phyloP scores from a whole-genome alignment of 2,113 vertebrate genomes.

The Lepisosteus oculatus region DNA sequence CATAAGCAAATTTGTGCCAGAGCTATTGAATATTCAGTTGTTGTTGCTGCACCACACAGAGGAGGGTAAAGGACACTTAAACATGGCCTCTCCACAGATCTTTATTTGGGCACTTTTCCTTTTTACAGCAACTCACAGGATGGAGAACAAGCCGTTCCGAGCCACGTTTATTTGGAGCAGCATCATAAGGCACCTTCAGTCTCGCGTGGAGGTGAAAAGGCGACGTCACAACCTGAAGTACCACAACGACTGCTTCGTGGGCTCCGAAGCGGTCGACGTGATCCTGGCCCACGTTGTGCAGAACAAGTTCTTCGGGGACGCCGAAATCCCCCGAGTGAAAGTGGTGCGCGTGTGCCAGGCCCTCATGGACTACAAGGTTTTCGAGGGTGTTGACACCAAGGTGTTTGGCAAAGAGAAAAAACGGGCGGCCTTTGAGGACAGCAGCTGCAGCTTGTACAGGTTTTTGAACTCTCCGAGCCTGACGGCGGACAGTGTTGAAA shows the following conservation, averaged over 20 bases:
- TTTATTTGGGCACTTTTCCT: not conserved
- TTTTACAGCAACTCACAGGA: slow-evolving; percentile 64
- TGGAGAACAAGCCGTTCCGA: slow-evolving; percentile 88
- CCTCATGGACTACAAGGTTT: slow-evolving; percentile 91
- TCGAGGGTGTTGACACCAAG: slow-evolving; percentile 82
- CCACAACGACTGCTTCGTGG: slow-evolving; percentile 88
- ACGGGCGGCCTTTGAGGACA: slow-evolving; percentile 81
- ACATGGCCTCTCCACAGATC: not conserved
- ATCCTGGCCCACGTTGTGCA: slow-evolving; percentile 86
- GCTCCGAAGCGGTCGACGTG: slow-evolving; percentile 89
- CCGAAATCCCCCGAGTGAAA: slow-evolving; percentile 86
- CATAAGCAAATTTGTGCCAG: no score
- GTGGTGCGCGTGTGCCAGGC: slow-evolving; percentile 90
- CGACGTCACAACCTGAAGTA: slow-evolving; percentile 87
- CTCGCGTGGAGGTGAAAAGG: slow-evolving; percentile 86
- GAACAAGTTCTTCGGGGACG: slow-evolving; percentile 85
- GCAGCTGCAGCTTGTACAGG: slow-evolving; percentile 87
- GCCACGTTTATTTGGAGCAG: slow-evolving; percentile 92
- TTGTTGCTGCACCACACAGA: no score
- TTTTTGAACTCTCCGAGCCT: slow-evolving; percentile 66
- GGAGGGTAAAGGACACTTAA: not conserved
- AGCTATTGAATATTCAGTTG: no score
- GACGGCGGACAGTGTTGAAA: slow-evolving; percentile 53
- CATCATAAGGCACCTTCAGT: slow-evolving; percentile 85
- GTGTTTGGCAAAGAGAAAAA: slow-evolving; percentile 91